phyloP scores from a whole-genome alignment of 2,888 invertebrate species.

The Liodrosophila aerea region DNA sequence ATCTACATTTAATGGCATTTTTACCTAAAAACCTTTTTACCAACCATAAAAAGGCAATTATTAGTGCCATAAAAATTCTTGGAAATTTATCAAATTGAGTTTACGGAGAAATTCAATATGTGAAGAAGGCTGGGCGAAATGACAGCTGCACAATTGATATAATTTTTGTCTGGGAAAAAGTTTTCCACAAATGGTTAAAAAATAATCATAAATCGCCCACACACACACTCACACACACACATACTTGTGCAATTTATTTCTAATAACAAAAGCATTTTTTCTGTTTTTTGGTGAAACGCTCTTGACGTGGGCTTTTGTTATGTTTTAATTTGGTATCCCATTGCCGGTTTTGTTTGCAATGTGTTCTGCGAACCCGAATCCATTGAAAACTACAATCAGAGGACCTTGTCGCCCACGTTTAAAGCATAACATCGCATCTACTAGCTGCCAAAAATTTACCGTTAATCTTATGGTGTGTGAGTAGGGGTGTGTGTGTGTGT shows the following conservation, averaged over 20 bases:
- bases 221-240: conserved; percentile 19
- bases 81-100: background rate
- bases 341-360: conserved; percentile 36
- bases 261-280: conserved; percentile 27
- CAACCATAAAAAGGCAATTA: background rate
- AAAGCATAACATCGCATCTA: background rate
- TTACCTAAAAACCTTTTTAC: no score
- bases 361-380: conserved; percentile 13
- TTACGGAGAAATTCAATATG: background rate
- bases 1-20: no score
- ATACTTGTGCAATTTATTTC: conserved; percentile 4
- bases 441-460: conserved; percentile 38
- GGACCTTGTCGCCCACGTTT: conserved; percentile 20
- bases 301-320: conserved; percentile 52
- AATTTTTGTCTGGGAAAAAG: background rate
- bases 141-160: background rate
- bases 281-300: conserved; percentile 11
- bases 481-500: conserved; percentile 14
- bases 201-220: conserved; percentile 24
- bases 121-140: background rate
- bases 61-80: background rate
- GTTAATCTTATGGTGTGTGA: conserved; percentile 55
- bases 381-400: conserved; percentile 26
- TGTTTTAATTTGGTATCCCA: conserved; percentile 60
- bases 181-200: background rate